Base-by-base conservation (phyloP, 2,113 vertebrate species). In the Chamaetylas fuelleborni region DNA sequence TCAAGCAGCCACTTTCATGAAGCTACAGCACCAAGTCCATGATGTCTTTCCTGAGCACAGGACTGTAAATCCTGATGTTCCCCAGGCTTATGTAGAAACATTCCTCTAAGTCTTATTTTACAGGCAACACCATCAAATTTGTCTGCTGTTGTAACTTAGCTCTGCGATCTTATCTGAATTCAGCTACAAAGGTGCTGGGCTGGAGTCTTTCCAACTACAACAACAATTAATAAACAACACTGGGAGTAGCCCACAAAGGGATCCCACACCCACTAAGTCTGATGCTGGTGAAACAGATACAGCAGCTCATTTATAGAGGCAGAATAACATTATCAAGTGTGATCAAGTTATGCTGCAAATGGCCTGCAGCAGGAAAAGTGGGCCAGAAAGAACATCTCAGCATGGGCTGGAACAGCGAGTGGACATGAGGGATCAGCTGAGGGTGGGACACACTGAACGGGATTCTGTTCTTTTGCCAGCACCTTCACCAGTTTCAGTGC, bases 361-460 rank as follows among this genome's bases (percentile, higher is more conserved):
- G 56, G 72, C 38, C 56, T 28, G 61, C 36, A 73, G 47, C 50
- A 86, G 85, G 47, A 78, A 83, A 79, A 17, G 65, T 53, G 8
- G 23, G 36, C 58, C 56, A 65, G 45, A 74, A 47, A 58, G 3
- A 80, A 57, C 31, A 71, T 6, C 69, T 78, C 48, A 5, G 43
- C 53, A 43, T 14, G 34, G 64, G 47, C 47, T 84, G 83, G 62
- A 71, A 29, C 40, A 48, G 43, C 0, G 3, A 81, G 56, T 1
- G 56, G 62, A 47, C 60, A 23, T 0, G 20, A n/a, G 34, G 47
- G 33, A 86, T 31, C 56, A 69, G 7, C 42, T n/a, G 36, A 69
- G 33, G 42, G 62, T 8, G 33, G 28, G 50, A 69, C 0, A 2
- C 70, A 20, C 29, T 9, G 34, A 45, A 56, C 1, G 9, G 1